These are phyloP conservation scores for Florisuga fusca DNA, from an alignment of 2,797 vertebrate species.

Conservation along the genomic window DNA sequence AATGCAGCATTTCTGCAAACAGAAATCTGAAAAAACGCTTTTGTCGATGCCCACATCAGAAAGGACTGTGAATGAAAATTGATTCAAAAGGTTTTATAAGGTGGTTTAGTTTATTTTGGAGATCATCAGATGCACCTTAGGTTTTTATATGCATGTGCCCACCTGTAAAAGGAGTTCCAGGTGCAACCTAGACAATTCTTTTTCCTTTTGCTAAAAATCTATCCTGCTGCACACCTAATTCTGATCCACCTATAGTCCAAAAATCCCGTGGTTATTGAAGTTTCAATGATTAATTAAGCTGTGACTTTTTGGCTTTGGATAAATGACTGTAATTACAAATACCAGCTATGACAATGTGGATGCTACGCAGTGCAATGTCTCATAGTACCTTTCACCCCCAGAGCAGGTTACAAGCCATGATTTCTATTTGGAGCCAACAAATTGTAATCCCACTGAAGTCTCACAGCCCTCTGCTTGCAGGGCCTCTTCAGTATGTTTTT, in stretches of 20 bases:
- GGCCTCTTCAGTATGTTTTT: not conserved
- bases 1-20: not conserved
- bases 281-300: not conserved
- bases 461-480: not conserved
- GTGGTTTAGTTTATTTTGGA: not conserved
- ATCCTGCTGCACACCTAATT: not conserved
- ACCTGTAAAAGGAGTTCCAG: not conserved
- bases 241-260: not conserved
- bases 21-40: not conserved
- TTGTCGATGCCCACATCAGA: not conserved
- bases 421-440: not conserved
- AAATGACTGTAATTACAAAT: not conserved
- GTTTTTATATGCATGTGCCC: not conserved
- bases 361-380: rapidly evolving
- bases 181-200: not conserved
- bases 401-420: not conserved
- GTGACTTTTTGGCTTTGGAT: not conserved
- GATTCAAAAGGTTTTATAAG: not conserved
- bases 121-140: not conserved
- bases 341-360: not conserved
- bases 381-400: not conserved
- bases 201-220: not conserved
- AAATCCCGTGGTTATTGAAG: not conserved
- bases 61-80: not conserved
- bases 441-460: not conserved